Conservation (phyloP, 2,797 vertebrate species). For the Gallinago nigripennis region DNA sequence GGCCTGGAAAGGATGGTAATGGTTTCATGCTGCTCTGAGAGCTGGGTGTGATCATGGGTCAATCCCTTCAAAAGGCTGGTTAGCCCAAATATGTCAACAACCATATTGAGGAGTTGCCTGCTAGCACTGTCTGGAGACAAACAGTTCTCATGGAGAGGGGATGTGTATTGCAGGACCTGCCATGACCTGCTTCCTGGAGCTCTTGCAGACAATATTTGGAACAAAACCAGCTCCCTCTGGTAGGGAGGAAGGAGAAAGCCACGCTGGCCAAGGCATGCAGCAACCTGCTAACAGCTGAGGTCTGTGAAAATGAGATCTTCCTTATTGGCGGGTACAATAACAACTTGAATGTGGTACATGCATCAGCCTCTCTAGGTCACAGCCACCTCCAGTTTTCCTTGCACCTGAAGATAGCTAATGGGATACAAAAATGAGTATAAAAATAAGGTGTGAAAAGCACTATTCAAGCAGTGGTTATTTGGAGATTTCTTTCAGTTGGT, state of each 20-base stretch:
- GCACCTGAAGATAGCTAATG: neutral
- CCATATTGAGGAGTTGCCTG: neutral
- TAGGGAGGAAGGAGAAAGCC: neutral
- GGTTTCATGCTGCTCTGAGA: neutral
- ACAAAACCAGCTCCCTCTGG: neutral
- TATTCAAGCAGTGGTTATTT: neutral
- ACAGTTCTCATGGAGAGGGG: neutral
- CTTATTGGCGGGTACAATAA: accelerated
- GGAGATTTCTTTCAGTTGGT: neutral
- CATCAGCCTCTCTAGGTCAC: neutral
- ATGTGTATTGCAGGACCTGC: accelerated
- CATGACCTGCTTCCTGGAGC: accelerated
- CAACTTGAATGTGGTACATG: neutral
- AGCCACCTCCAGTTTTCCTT: neutral
- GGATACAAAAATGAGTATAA: neutral
- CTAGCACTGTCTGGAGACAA: neutral
- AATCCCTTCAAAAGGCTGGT: neutral
- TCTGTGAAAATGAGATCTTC: neutral
- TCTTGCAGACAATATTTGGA: neutral
- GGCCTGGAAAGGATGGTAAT: neutral
- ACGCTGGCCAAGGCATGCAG: accelerated
- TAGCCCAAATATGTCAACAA: neutral
- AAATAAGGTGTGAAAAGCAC: neutral
- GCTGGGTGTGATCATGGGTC: neutral
- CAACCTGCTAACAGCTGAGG: accelerated